Base-by-base conservation (phyloP, 2,113 vertebrate species). In the Paralichthys olivaceus region DNA sequence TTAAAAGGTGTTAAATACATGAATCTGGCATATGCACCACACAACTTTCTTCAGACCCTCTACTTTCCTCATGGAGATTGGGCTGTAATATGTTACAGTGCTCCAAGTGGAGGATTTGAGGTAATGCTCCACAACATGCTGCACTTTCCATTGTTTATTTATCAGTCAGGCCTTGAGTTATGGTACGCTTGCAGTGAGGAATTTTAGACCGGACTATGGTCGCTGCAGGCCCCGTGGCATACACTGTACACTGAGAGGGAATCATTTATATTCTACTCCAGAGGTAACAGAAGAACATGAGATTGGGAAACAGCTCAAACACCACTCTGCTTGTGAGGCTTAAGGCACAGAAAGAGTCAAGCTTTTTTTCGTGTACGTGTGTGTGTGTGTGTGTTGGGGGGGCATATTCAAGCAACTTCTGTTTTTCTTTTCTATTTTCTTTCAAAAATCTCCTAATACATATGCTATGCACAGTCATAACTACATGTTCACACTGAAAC, bases 251-350 rank as follows among this genome's bases (percentile, higher is more conserved):
- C 88, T 87, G 84, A 90, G 90, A 91, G 88, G 88, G 89, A 91
- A 93, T 94, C 93, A 93, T 94, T 93, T 93, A 93, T 94, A 94
- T 94, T 94, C 92, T 89, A 89, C 91, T 93, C 93, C 90, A 93
- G 93, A 94, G 93, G 93, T 94, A 92, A 94, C 87, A 92, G 92
- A 91, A 91, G 91, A 94, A 93, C 90, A 93, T 90, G 93, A 91
- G 92, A 93, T 93, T 92, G 94, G 92, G 90, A 94, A 94, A 93
- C 94, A 87, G 92, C 91, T 92, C 91, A 92, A 94, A 92, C 91
- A 89, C 89, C 86, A 93, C 90, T 93, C 91, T 91, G 86, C 89
- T 90, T 87, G 85, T 87, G 85, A 87, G 76, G 92, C 93, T 91
- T 76, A 85, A 86, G 93, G 93, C 91, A 2, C 70, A 78, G 77